Conservation (phyloP, 2,888 invertebrate genomes). For the Rhaphigaster nebulosa region DNA sequence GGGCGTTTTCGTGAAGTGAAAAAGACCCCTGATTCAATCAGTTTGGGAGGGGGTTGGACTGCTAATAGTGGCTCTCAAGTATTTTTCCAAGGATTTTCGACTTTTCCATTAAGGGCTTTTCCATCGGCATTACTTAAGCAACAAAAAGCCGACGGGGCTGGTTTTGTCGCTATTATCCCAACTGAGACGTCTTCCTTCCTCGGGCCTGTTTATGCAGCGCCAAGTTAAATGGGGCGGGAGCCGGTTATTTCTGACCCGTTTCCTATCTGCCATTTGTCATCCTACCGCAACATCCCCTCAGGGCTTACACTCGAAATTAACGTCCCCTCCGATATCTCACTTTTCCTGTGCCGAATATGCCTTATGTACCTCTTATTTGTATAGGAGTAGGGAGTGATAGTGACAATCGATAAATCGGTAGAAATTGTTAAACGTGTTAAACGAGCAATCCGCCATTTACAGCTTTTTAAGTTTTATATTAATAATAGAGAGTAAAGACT, state of each 20-base stretch:
- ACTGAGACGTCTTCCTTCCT: conserved; percentile 16
- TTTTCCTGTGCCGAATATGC: not conserved
- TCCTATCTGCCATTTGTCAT: conserved; percentile 44
- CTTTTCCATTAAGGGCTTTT: conserved; percentile 49
- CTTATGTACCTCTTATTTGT: not conserved
- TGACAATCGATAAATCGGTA: not conserved
- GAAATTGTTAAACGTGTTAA: too few species aligned
- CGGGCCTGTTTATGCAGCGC: conserved; percentile 25
- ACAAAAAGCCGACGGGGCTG: conserved; percentile 6
- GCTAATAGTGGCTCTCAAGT: conserved; percentile 29
- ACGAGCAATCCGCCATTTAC: too few species aligned
- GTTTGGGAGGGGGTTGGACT: not conserved
- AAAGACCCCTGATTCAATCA: conserved; percentile 16
- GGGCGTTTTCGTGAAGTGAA: not conserved
- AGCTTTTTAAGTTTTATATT: too few species aligned
- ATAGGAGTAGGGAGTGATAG: not conserved
- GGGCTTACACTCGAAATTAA: conserved; percentile 39
- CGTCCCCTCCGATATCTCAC: conserved; percentile 28
- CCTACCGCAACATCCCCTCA: conserved; percentile 40
- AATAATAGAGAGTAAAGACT: too few species aligned
- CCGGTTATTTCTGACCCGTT: conserved; percentile 24
- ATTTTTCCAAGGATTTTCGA: conserved; percentile 48
- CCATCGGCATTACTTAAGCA: conserved; percentile 48
- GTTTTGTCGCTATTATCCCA: conserved; percentile 35
- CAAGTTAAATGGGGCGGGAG: conserved; percentile 39